These are phyloP conservation scores for Apamea crenata DNA, from an alignment of 2,888 invertebrate genomes.

Conservation along the genomic window DNA sequence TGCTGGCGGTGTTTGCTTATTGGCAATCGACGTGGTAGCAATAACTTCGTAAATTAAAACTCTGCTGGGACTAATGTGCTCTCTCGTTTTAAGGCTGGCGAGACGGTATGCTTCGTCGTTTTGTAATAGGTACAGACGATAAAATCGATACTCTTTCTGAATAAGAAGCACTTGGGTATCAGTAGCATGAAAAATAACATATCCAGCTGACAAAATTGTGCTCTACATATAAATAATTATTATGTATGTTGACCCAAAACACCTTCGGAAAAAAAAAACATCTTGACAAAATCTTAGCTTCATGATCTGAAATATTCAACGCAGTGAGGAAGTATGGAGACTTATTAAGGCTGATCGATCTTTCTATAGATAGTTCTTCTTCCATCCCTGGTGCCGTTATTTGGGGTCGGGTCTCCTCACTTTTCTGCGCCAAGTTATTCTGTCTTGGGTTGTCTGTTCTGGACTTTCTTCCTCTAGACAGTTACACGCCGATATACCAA, in stretches of 20 bases:
- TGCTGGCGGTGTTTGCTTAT: slow-evolving; percentile 86
- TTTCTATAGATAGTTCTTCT: not conserved
- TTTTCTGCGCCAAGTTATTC: not conserved
- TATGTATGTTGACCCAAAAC: not conserved
- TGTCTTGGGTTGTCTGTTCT: not conserved
- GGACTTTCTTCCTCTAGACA: not conserved
- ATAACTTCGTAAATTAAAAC: slow-evolving; percentile 86
- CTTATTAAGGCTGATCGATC: not conserved
- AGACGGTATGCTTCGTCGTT: slow-evolving; percentile 48
- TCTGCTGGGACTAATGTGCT: slow-evolving; percentile 75
- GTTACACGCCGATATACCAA: not conserved
- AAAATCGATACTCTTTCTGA: slow-evolving; percentile 57
- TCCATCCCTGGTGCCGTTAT: not conserved
- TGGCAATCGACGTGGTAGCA: slow-evolving; percentile 83
- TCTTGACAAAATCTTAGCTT: not conserved
- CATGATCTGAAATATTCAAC: not conserved
- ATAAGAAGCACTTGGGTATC: not conserved
- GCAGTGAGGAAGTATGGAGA: not conserved
- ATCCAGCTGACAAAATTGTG: not conserved
- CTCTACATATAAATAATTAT: not conserved
- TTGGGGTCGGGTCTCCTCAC: not conserved
- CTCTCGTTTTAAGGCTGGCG: slow-evolving; percentile 65
- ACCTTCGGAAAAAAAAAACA: not conserved
- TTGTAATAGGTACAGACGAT: slow-evolving; percentile 18
- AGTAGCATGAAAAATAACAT: not conserved